Percentiles rank a stretch among this genome's conserved stretches.
Conservation (phyloP, 2,888 invertebrate genomes). For the Tyria jacobaeae region DNA sequence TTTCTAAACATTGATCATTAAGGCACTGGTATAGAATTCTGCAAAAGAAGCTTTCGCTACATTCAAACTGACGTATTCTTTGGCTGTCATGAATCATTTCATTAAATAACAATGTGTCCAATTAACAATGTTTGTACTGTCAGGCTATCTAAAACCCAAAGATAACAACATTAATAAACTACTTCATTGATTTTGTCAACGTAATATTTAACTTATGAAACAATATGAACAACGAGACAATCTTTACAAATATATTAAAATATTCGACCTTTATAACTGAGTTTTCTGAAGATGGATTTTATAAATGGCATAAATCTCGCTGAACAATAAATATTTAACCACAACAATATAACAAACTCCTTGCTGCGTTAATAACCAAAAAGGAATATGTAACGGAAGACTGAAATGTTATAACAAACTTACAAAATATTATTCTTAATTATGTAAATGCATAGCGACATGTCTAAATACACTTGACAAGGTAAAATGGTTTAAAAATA, state of each 20-base stretch:
- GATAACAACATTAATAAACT: constrained; percentile 19
- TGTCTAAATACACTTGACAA: constrained; percentile 31
- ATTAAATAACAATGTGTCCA: constrained; percentile 27
- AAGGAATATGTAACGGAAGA: constrained; percentile 53
- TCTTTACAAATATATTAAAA: constrained; percentile 43
- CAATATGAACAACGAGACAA: constrained; percentile 45
- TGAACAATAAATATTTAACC: constrained; percentile 26
- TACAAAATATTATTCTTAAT: constrained; percentile 51
- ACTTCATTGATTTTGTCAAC: constrained; percentile 44
- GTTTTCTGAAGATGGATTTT: constrained; percentile 2
- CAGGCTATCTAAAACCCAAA: constrained; percentile 40
- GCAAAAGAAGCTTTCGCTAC: constrained; percentile 29
- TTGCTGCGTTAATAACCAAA: constrained; percentile 15
- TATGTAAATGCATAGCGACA: constrained; percentile 51
- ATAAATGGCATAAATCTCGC: constrained; percentile 25
- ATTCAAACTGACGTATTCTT: constrained; percentile 15
- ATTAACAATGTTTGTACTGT: constrained; percentile 55
- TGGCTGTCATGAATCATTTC: constrained; percentile 24
- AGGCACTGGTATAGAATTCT: constrained; percentile 66
- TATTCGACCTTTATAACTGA: neutral
- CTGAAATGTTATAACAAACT: constrained; percentile 51
- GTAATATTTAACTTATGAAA: constrained; percentile 50
- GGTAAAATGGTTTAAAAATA: constrained; percentile 5
- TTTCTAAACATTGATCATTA: constrained; percentile 55
- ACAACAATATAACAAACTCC: constrained; percentile 35